Evolutionary conservation across 2,888 invertebrate species (phyloP).

Genomic region (Hypolimnas misippus): DNA sequence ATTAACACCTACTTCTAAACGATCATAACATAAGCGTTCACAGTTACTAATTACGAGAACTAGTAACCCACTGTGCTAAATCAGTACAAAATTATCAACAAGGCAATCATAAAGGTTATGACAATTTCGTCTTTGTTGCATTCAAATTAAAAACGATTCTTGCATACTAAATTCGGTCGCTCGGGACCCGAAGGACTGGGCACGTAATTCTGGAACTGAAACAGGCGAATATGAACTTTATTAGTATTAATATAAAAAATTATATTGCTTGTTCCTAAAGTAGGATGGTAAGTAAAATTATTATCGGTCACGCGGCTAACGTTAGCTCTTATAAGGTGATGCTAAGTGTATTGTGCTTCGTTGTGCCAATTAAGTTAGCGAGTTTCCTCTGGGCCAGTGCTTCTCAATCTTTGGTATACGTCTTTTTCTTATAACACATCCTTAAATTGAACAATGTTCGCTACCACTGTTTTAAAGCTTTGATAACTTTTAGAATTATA

Average conservation of each 20-base stretch:
- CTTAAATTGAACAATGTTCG: no score
- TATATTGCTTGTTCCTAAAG: background rate
- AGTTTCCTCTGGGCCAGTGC: conserved; percentile 20
- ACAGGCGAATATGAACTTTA: conserved; percentile 17
- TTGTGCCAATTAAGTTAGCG: conserved; percentile 42
- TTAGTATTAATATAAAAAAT: background rate
- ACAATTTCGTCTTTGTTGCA: background rate
- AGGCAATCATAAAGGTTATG: background rate
- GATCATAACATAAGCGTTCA: background rate
- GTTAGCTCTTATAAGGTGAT: conserved; percentile 24
- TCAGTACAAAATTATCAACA: conserved; percentile 17
- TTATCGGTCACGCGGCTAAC: conserved; percentile 25
- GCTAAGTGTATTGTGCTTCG: conserved; percentile 39
- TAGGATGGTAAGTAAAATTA: background rate
- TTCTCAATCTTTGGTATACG: background rate
- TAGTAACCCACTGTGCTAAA: conserved; percentile 24
- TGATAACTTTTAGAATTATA: no score
- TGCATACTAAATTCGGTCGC: background rate
- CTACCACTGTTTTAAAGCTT: no score
- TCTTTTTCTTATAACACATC: no score
- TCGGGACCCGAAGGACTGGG: conserved; percentile 1
- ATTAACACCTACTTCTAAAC: background rate
- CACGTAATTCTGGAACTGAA: background rate
- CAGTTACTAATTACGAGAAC: conserved; percentile 22
- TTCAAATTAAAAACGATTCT: background rate